phyloP scores from a whole-genome alignment of 1,140 invertebrate genomes.

The Paracyclopina nana region DNA sequence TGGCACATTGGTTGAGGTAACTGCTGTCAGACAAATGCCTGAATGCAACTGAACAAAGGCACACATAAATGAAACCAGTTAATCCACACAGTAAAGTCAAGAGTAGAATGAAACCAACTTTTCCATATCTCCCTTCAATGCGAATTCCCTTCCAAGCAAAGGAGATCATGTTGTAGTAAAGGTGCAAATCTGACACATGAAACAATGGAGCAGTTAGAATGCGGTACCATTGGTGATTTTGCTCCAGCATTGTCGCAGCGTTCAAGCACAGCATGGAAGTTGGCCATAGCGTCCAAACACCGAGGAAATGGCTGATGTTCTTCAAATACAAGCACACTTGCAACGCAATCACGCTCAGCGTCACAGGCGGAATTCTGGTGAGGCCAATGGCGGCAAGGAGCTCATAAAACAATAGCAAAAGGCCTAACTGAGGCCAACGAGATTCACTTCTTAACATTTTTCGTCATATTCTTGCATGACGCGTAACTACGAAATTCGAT shows the following conservation, averaged over 20 bases:
- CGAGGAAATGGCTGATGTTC: background rate
- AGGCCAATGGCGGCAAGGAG: background rate
- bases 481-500: no score
- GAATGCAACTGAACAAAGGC: slow-evolving; percentile 25
- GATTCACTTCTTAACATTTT: no score
- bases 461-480: no score
- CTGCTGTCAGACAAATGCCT: slow-evolving; percentile 20
- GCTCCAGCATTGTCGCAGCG: background rate
- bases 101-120: slow-evolving; percentile 35
- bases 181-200: slow-evolving; percentile 46
- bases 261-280: background rate
- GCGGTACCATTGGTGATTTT: background rate
- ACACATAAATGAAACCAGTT: slow-evolving; percentile 34
- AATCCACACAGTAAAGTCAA: slow-evolving; percentile 33
- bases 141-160: slow-evolving; percentile 39
- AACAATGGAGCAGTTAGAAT: background rate
- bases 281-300: no score
- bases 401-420: slow-evolving; percentile 7
- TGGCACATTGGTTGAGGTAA: background rate
- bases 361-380: background rate
- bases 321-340: background rate
- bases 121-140: slow-evolving; percentile 36
- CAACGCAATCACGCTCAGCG: background rate
- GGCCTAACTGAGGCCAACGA: background rate
- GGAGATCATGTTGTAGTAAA: slow-evolving; percentile 53